phyloP scores from a whole-genome alignment of 1,140 invertebrate genomes.

The Drosophila tsacasi region DNA sequence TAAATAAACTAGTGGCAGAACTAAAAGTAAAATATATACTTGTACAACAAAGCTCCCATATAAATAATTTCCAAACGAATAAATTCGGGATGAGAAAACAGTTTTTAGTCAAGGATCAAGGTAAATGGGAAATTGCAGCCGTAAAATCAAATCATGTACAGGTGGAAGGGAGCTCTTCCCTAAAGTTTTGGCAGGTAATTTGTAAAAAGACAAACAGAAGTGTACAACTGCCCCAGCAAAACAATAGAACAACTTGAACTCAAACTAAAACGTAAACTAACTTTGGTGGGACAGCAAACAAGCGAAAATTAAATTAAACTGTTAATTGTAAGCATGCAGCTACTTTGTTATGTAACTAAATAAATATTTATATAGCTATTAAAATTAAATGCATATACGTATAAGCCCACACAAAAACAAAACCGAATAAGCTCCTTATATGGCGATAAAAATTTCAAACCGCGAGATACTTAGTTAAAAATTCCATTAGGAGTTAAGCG shows the following conservation, averaged over 20 bases:
- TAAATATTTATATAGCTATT: conserved; percentile 77
- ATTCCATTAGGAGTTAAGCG: conserved; percentile 70
- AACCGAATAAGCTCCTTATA: conserved; percentile 21
- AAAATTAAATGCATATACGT: conserved; percentile 51
- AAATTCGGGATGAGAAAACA: conserved; percentile 11
- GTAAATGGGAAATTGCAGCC: conserved; percentile 6
- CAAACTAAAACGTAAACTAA: conserved; percentile 27
- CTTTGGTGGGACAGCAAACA: conserved; percentile 31
- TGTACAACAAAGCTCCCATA: conserved; percentile 28
- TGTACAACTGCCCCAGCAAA: conserved; percentile 18
- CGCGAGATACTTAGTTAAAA: conserved; percentile 57
- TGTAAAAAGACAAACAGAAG: conserved; percentile 13
- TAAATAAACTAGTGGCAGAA: conserved; percentile 68
- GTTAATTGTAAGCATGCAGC: conserved; percentile 71
- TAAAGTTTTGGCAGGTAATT: conserved; percentile 15
- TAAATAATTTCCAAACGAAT: conserved; percentile 11
- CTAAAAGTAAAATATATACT: conserved; percentile 20
- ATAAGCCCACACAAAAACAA: conserved; percentile 24
- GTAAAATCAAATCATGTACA: conserved; percentile 41
- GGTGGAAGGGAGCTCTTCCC: conserved; percentile 19
- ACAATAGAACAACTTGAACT: conserved; percentile 31
- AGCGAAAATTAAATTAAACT: conserved; percentile 53
- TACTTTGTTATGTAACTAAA: conserved; percentile 80
- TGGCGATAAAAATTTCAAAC: conserved; percentile 35
- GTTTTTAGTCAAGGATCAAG: conserved; percentile 38